Evolutionary conservation across 1,140 invertebrate genomes (phyloP).

Genomic region (Meteorus sp.): DNA sequence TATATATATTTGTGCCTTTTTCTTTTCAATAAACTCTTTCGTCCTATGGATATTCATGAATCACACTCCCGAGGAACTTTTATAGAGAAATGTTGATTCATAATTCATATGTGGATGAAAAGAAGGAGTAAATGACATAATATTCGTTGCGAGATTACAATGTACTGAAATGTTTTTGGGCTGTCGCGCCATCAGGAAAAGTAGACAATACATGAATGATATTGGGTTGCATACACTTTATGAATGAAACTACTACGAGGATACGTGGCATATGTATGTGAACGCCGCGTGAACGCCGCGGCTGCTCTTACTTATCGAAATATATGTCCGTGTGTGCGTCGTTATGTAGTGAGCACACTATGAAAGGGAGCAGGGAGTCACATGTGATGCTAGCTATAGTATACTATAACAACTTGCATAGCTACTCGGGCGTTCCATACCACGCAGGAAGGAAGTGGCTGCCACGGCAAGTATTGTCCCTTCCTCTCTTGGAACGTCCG

Average conservation of each 20-base stretch:
- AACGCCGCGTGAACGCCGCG: constrained; percentile 27
- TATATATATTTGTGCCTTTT: too few species aligned
- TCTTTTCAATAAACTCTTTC: too few species aligned
- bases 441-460: constrained; percentile 50
- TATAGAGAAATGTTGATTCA: too few species aligned
- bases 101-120: too few species aligned
- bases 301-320: constrained; percentile 26
- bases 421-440: constrained; percentile 48
- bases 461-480: constrained; percentile 45
- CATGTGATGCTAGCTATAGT: constrained; percentile 1
- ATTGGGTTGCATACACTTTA: constrained; percentile 46
- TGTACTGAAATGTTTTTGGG: too few species aligned
- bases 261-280: constrained; percentile 15
- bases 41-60: too few species aligned
- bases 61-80: too few species aligned
- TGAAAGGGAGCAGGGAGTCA: neutral
- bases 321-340: neutral
- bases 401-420: constrained; percentile 35
- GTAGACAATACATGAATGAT: too few species aligned
- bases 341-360: neutral
- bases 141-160: too few species aligned
- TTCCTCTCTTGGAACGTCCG: constrained; percentile 26
- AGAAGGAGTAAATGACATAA: too few species aligned
- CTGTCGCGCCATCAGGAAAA: too few species aligned
- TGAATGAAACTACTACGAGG: constrained; percentile 54